phyloP scores from a whole-genome alignment of 2,888 invertebrate species.

The Cybosia mesomella region DNA sequence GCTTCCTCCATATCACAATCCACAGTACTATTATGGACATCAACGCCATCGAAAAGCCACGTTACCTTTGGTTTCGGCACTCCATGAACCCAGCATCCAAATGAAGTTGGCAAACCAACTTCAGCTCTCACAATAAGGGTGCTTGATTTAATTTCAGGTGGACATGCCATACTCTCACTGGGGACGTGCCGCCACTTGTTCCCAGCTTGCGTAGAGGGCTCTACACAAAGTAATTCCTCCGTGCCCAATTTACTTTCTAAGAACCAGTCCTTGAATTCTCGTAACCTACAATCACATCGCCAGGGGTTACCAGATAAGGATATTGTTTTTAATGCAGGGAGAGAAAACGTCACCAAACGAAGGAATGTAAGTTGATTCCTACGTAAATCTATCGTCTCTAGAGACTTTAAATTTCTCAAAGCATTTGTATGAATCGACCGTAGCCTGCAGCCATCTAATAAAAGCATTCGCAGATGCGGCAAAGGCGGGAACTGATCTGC shows the following conservation, averaged over 20 bases:
- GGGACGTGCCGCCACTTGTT: slow-evolving; percentile 92
- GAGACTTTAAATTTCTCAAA: slow-evolving; percentile 90
- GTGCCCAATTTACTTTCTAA: slow-evolving; percentile 92
- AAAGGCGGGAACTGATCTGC: slow-evolving; percentile 94
- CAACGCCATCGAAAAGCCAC: slow-evolving; percentile 92
- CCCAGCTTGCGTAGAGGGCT: slow-evolving; percentile 90
- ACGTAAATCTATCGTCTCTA: slow-evolving; percentile 93
- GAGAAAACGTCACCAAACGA: slow-evolving; percentile 88
- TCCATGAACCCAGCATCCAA: slow-evolving; percentile 93
- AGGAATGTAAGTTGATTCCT: slow-evolving; percentile 91
- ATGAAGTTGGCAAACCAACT: slow-evolving; percentile 93
- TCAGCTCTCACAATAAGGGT: slow-evolving; percentile 90
- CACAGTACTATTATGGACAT: slow-evolving; percentile 79
- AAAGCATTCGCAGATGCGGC: slow-evolving; percentile 92
- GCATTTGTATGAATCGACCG: slow-evolving; percentile 92
- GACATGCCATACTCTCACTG: slow-evolving; percentile 93
- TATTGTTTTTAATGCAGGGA: slow-evolving; percentile 93
- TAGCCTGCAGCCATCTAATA: slow-evolving; percentile 93
- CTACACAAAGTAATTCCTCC: slow-evolving; percentile 90
- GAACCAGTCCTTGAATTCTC: slow-evolving; percentile 95
- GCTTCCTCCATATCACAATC: slow-evolving; percentile 83
- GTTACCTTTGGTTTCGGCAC: slow-evolving; percentile 94
- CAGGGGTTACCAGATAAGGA: slow-evolving; percentile 95
- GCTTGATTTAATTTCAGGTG: slow-evolving; percentile 90
- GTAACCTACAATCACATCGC: slow-evolving; percentile 95